Evolutionary conservation across 2,797 vertebrate genomes (phyloP).

Genomic region (Cirrhinus mrigala): DNA sequence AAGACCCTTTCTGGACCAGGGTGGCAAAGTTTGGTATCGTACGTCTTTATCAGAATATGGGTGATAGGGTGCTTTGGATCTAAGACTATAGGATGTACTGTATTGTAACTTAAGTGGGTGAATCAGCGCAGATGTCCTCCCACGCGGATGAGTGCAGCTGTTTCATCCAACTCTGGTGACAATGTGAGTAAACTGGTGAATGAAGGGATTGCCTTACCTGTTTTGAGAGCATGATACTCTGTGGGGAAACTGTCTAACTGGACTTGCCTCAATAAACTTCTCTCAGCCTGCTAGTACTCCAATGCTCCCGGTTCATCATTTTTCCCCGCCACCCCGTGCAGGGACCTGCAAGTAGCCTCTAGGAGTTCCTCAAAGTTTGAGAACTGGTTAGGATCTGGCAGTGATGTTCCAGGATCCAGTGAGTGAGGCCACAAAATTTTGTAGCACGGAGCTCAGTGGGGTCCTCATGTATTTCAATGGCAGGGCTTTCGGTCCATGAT

Average conservation of each 20-base stretch:
- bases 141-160: not conserved
- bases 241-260: not conserved
- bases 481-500: not conserved
- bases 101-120: not conserved
- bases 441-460: not conserved
- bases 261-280: not conserved
- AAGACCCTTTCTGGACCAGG: slow-evolving; percentile 24
- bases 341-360: not conserved
- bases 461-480: no score
- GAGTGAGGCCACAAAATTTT: not conserved
- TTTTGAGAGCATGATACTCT: not conserved
- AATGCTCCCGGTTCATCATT: not conserved
- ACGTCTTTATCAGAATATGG: slow-evolving; percentile 22
- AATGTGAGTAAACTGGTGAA: not conserved
- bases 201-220: not conserved
- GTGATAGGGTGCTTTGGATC: slow-evolving; percentile 32
- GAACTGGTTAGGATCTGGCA: not conserved
- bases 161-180: slow-evolving; percentile 24
- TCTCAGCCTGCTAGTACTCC: not conserved
- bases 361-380: not conserved
- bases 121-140: slow-evolving; percentile 3
- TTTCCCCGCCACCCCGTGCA: not conserved
- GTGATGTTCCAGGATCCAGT: not conserved
- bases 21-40: slow-evolving; percentile 16
- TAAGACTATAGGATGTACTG: slow-evolving; percentile 23